These are phyloP conservation scores for Seriola rivoliana DNA, from an alignment of 2,113 vertebrate genomes.

Conservation along the genomic window DNA sequence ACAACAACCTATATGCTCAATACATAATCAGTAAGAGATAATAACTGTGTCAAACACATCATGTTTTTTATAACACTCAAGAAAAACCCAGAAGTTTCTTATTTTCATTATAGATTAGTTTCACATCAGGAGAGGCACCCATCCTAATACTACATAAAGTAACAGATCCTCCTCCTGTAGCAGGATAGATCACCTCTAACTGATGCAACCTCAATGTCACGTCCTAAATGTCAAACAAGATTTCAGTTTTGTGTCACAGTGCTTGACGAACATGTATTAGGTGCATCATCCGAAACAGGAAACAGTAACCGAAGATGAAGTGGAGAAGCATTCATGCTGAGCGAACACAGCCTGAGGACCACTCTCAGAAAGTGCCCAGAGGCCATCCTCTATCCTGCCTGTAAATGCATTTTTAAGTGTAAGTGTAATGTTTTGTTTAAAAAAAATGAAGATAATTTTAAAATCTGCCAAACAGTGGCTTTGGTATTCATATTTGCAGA, in stretches of 20 bases:
- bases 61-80: no score
- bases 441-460: no score
- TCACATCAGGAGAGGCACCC: background rate
- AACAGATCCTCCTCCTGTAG: no score
- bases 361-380: no score
- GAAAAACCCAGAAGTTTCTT: background rate
- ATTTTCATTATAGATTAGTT: background rate
- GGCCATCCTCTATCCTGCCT: no score
- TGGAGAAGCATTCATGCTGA: no score
- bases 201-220: no score
- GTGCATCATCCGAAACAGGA: background rate
- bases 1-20: background rate
- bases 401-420: background rate
- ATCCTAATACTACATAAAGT: background rate
- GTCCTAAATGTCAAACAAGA: background rate
- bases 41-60: background rate
- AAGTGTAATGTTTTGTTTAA: no score
- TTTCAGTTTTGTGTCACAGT: conserved; percentile 5
- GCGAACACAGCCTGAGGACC: no score
- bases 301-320: background rate
- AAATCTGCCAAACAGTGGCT: no score
- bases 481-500: no score
- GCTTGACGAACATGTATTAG: background rate
- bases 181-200: background rate
- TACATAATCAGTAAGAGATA: background rate